Evolutionary conservation across 2,888 invertebrate genomes (phyloP).

Genomic region (Argyra leucocephala): DNA sequence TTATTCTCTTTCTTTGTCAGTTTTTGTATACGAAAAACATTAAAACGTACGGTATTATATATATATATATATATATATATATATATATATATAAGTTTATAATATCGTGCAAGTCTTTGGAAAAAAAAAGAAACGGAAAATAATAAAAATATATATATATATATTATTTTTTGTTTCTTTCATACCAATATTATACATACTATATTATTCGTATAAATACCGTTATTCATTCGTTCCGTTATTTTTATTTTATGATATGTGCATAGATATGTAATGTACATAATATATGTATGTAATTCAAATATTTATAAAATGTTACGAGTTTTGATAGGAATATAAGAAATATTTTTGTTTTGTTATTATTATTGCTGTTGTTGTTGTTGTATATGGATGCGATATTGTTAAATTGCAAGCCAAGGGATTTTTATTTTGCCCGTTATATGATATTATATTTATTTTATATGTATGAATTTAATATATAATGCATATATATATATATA

Average conservation of each 20-base stretch:
- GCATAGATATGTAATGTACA: too few relatives aligned
- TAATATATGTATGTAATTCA: not conserved
- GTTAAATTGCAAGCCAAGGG: constrained; percentile 12
- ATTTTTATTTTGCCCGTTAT: not conserved
- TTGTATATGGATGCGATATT: not conserved
- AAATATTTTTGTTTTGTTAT: not conserved
- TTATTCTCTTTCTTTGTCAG: too few relatives aligned
- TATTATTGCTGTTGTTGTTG: too few relatives aligned
- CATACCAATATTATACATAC: not conserved
- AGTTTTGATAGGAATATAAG: not conserved
- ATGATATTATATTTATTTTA: not conserved
- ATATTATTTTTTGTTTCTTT: not conserved
- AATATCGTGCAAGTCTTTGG: too few relatives aligned
- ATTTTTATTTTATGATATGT: too few relatives aligned
- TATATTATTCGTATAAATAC: not conserved
- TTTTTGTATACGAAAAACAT: too few relatives aligned
- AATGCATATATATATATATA: not conserved
- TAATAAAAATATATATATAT: too few relatives aligned
- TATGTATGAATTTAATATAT: too few relatives aligned
- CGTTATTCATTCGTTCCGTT: not conserved
- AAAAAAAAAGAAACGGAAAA: too few relatives aligned
- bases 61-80: too few relatives aligned
- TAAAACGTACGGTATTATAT: too few relatives aligned
- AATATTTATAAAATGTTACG: not conserved
- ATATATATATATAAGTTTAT: too few relatives aligned